These are phyloP conservation scores for Coranthus polyacanthus DNA, from an alignment of 2,797 vertebrate species.

Conservation along the genomic window DNA sequence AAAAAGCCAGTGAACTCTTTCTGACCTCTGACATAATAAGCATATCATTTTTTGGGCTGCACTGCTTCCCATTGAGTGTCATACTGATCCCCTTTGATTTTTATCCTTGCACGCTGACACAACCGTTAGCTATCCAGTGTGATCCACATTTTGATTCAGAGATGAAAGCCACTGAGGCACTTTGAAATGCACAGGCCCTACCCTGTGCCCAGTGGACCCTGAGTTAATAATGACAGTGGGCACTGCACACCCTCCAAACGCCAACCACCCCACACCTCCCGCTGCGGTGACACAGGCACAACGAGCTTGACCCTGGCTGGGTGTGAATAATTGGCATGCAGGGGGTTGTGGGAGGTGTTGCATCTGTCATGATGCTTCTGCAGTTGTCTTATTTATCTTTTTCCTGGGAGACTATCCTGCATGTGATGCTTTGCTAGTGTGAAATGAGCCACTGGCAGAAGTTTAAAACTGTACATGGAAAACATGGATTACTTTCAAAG, in stretches of 20 bases:
- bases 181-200: slow-evolving; percentile 83
- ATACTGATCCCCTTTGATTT: slow-evolving; percentile 85
- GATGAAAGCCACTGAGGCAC: slow-evolving; percentile 82
- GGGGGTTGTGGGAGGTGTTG: slow-evolving; percentile 80
- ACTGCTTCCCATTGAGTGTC: slow-evolving; percentile 74
- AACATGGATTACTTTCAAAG: neutral
- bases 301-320: slow-evolving; percentile 78
- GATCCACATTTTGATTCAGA: slow-evolving; percentile 83
- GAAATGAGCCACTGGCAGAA: slow-evolving; percentile 26
- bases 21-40: slow-evolving; percentile 86
- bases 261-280: slow-evolving; percentile 41
- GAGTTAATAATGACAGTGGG: slow-evolving; percentile 84
- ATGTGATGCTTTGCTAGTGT: slow-evolving; percentile 28
- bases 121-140: slow-evolving; percentile 79
- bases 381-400: slow-evolving; percentile 77
- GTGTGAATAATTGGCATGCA: slow-evolving; percentile 83
- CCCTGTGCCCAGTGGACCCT: slow-evolving; percentile 76
- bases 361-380: slow-evolving; percentile 72
- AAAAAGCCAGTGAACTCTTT: slow-evolving; percentile 78
- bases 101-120: slow-evolving; percentile 75
- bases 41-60: slow-evolving; percentile 76
- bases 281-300: slow-evolving; percentile 77
- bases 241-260: slow-evolving; percentile 67
- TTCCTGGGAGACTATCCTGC: slow-evolving; percentile 58
- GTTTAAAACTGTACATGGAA: slow-evolving; percentile 16